A percentile compares a stretch with the other conserved stretches of the same genome.
phyloP scores from a whole-genome alignment of 92 coral and sea anemone genomes.

The Phenganax stokvisi region DNA sequence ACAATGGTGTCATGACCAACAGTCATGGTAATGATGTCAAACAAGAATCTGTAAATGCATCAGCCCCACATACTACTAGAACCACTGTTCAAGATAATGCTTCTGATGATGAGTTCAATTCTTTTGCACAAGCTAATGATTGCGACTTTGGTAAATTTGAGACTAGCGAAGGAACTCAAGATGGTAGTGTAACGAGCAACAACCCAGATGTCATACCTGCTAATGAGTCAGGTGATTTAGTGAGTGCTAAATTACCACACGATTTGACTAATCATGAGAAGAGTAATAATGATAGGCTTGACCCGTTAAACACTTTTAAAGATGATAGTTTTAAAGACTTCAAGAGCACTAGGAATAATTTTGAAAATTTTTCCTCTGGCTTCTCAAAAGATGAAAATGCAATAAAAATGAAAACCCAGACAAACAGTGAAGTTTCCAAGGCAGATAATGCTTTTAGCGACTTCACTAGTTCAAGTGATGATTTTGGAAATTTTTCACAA shows the following conservation, averaged over 20 bases:
- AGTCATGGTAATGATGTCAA: not conserved
- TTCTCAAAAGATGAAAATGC: not conserved
- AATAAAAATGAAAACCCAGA: not conserved
- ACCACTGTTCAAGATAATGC: not conserved
- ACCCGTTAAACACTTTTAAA: slow-evolving; percentile 4
- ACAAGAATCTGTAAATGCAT: not conserved
- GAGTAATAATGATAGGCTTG: not conserved
- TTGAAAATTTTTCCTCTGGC: not conserved
- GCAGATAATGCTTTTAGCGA: slow-evolving; percentile 51
- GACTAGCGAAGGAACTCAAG: not conserved
- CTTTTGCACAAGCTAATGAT: slow-evolving; percentile 18
- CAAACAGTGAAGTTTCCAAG: not conserved
- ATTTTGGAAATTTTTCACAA: no score
- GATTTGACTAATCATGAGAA: slow-evolving; percentile 10
- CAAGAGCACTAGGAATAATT: not conserved
- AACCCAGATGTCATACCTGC: not conserved
- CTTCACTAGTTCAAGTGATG: not conserved
- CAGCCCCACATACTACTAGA: not conserved
- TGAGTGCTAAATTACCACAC: slow-evolving; percentile 3
- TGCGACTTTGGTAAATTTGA: slow-evolving; percentile 6
- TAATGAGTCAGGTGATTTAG: slow-evolving; percentile 14
- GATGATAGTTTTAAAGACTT: slow-evolving; percentile 8
- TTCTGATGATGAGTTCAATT: slow-evolving; percentile 15
- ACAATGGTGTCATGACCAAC: not conserved
- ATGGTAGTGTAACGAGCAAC: not conserved